Conservation (phyloP, 2,113 vertebrate genomes). For the Protobothrops mucrosquamatus region DNA sequence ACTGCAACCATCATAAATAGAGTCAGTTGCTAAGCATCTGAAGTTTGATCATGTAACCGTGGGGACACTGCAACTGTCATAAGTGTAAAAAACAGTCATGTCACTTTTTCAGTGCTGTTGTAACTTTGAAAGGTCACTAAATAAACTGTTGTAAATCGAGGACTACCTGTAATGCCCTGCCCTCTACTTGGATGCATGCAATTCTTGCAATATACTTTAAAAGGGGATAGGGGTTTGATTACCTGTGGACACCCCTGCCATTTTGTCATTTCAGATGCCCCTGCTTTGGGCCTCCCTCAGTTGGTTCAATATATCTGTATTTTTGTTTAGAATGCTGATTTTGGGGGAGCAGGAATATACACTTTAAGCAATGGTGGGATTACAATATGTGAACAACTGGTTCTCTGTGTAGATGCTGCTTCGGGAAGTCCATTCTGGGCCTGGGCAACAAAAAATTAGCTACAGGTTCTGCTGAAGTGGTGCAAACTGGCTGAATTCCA, state of each 20-base stretch:
- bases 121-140: background rate
- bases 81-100: background rate
- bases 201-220: background rate
- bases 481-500: too few relatives aligned
- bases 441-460: too few relatives aligned
- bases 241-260: background rate
- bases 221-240: background rate
- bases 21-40: background rate
- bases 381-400: too few relatives aligned
- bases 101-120: background rate
- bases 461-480: too few relatives aligned
- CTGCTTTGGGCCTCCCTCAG: background rate
- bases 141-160: background rate
- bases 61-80: background rate
- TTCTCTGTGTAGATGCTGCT: too few relatives aligned
- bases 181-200: background rate
- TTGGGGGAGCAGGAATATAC: background rate
- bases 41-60: background rate
- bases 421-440: too few relatives aligned
- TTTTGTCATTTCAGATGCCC: background rate
- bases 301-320: background rate
- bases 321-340: background rate
- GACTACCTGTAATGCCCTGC: background rate
- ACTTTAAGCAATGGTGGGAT: background rate
- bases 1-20: background rate